These are phyloP conservation scores for Polyommatus iphigenia DNA, from an alignment of 2,888 invertebrate genomes.

Conservation along the genomic window DNA sequence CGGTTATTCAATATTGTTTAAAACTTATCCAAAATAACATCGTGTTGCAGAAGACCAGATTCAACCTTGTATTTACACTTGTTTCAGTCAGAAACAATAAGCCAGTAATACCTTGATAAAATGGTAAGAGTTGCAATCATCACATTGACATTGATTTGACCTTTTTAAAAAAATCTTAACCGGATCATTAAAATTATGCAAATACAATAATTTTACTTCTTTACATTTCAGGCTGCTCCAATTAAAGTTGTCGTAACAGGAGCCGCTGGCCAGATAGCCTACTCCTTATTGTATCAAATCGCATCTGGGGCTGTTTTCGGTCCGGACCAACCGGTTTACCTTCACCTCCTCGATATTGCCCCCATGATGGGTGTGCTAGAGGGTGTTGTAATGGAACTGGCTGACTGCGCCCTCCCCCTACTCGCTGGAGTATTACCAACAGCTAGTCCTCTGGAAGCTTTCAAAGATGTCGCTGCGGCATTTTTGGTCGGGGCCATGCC, in stretches of 20 bases:
- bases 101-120: constrained; percentile 28
- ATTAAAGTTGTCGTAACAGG: constrained; percentile 98
- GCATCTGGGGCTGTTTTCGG: constrained; percentile 98
- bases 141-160: constrained; percentile 71
- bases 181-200: neutral
- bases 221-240: constrained; percentile 84
- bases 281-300: constrained; percentile 96
- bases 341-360: constrained; percentile 96
- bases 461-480: constrained; percentile 96
- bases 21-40: neutral
- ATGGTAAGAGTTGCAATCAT: constrained; percentile 56
- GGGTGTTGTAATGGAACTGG: constrained; percentile 98
- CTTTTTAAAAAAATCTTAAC: constrained; percentile 45
- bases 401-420: constrained; percentile 96
- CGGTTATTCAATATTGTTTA: neutral
- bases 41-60: neutral
- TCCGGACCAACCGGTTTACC: constrained; percentile 89
- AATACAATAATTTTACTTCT: neutral
- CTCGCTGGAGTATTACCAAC: constrained; percentile 92
- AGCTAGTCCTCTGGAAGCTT: constrained; percentile 93
- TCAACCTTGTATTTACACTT: neutral
- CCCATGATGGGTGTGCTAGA: constrained; percentile 98
- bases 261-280: constrained; percentile 99
- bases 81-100: neutral
- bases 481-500: constrained; percentile 99